Conservation (phyloP, 2,797 vertebrate genomes). For the Chromobotia macracanthus region DNA sequence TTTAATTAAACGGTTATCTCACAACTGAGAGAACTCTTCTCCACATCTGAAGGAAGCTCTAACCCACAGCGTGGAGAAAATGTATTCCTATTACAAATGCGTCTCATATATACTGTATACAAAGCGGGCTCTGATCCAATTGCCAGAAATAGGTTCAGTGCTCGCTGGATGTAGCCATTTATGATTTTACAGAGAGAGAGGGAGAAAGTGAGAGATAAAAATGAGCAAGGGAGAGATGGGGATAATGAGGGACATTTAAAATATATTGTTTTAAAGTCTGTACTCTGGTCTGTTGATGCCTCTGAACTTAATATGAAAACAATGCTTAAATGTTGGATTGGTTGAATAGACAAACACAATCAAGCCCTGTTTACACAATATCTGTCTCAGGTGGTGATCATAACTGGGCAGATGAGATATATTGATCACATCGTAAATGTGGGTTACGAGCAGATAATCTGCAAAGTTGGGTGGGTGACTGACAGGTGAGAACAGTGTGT, state of each 20-base stretch:
- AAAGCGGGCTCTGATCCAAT: neutral
- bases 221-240: too few species aligned
- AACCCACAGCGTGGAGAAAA: neutral
- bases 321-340: neutral
- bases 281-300: neutral
- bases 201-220: neutral
- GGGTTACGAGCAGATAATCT: too few species aligned
- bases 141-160: neutral
- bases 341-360: too few species aligned
- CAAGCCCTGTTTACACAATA: too few species aligned
- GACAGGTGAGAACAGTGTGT: neutral
- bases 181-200: neutral
- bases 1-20: constrained; percentile 55
- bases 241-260: neutral
- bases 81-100: constrained; percentile 23
- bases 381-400: too few species aligned
- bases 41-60: constrained; percentile 18
- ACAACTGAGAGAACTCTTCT: constrained; percentile 15
- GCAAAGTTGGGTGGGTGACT: neutral
- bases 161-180: neutral
- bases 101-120: neutral
- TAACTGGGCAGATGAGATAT: too few species aligned
- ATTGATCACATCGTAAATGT: too few species aligned
- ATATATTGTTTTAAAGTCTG: neutral
- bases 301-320: neutral